Evolutionary conservation across 2,888 invertebrate species (phyloP).

Genomic region (Tuberolachnus salignus): DNA sequence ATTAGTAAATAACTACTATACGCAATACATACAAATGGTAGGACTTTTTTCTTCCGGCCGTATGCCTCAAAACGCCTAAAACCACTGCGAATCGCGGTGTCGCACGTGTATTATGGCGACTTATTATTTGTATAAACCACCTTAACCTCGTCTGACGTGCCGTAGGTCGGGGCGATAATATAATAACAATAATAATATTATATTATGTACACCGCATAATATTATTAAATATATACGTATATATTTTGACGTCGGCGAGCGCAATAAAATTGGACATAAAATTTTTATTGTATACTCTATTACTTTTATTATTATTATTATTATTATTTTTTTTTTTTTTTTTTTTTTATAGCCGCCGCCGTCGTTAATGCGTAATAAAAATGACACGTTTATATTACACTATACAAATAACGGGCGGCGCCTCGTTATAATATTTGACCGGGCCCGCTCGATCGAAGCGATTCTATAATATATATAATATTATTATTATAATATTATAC

Average conservation of each 20-base stretch:
- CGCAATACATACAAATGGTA: too few relatives aligned
- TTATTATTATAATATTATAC: not conserved
- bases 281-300: not conserved
- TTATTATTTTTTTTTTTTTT: too few relatives aligned
- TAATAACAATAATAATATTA: not conserved
- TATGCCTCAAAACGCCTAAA: too few relatives aligned
- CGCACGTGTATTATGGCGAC: too few relatives aligned
- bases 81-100: too few relatives aligned
- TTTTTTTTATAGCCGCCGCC: conserved; percentile 30
- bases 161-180: conserved; percentile 40
- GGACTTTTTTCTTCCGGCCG: too few relatives aligned
- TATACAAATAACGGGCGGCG: not conserved
- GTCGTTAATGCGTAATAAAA: conserved; percentile 55
- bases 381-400: conserved; percentile 38
- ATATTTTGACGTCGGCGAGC: conserved; percentile 35
- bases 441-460: conserved; percentile 5
- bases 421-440: not conserved
- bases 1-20: too few relatives aligned
- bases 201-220: not conserved
- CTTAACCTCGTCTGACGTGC: conserved; percentile 35
- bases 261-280: conserved; percentile 52
- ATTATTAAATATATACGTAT: too few relatives aligned
- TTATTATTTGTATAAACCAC: too few relatives aligned
- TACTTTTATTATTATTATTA: too few relatives aligned
- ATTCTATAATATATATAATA: not conserved